Evolutionary conservation across 1,140 invertebrate genomes (phyloP).

Genomic region (Yoshiicerus persimilis): DNA sequence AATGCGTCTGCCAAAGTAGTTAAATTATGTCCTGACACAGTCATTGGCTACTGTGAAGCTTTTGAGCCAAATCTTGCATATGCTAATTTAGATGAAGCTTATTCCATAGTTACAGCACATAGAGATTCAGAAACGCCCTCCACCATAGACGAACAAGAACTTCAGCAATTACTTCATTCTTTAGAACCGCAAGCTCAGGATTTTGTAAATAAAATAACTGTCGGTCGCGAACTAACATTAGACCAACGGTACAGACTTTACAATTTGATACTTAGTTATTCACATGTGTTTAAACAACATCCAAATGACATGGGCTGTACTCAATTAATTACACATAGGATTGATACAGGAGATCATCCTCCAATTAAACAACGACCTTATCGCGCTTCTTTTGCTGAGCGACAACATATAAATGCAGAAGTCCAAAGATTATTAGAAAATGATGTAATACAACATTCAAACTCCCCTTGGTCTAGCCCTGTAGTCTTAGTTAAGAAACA

Average conservation of each 20-base stretch:
- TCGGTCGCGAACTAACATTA: neutral
- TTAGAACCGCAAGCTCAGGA: too few relatives aligned
- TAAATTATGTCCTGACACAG: too few relatives aligned
- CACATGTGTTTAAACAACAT: neutral
- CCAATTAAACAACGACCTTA: conserved; percentile 51
- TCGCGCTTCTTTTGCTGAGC: conserved; percentile 46
- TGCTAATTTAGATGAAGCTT: neutral
- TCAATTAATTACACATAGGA: neutral
- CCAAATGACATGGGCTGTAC: neutral
- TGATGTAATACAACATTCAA: conserved; percentile 53
- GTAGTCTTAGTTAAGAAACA: conserved; percentile 56
- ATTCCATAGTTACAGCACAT: too few relatives aligned
- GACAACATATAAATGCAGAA: conserved; percentile 51
- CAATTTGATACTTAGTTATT: neutral
- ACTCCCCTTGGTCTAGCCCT: conserved; percentile 55
- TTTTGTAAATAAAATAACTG: neutral
- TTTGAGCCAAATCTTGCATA: too few relatives aligned
- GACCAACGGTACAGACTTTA: neutral
- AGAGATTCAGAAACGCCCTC: too few relatives aligned
- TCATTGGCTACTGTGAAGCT: too few relatives aligned
- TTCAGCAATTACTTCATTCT: too few relatives aligned
- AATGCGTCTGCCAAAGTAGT: too few relatives aligned
- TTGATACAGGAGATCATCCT: conserved; percentile 47
- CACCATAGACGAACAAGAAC: too few relatives aligned
- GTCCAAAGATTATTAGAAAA: conserved; percentile 51